Evolutionary conservation across 1,140 invertebrate species (phyloP).

Genomic region (Drosophila tristis): DNA sequence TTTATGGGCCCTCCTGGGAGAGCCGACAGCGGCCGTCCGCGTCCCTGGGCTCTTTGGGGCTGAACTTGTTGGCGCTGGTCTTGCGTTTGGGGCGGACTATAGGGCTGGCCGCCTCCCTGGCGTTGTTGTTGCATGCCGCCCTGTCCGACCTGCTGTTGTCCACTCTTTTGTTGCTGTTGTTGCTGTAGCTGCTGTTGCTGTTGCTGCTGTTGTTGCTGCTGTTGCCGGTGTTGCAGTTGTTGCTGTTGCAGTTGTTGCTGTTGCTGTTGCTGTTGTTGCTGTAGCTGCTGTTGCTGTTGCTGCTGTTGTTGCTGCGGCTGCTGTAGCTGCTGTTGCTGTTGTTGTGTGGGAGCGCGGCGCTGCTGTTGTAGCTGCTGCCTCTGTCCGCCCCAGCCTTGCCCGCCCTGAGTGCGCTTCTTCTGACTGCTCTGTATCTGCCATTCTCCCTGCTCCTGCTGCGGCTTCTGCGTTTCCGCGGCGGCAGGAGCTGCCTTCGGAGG

Average conservation of each 20-base stretch:
- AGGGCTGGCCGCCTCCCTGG: constrained; percentile 16
- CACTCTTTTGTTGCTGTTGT: neutral
- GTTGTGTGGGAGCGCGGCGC: constrained; percentile 3
- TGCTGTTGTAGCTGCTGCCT: neutral
- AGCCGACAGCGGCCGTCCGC: too few relatives aligned
- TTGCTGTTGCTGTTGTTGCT: neutral
- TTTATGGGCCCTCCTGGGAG: constrained; percentile 38
- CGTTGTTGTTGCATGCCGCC: neutral
- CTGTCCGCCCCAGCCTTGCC: constrained; percentile 25
- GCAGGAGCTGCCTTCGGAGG: neutral
- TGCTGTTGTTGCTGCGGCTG: neutral
- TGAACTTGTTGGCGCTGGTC: neutral
- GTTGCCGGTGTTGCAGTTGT: neutral
- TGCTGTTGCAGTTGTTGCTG: neutral
- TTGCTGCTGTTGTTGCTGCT: neutral
- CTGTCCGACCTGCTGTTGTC: constrained; percentile 2
- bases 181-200: neutral
- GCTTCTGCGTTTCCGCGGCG: constrained; percentile 13
- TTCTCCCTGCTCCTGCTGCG: neutral
- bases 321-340: neutral
- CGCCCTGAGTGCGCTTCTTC: constrained; percentile 1
- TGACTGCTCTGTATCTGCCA: constrained; percentile 11
- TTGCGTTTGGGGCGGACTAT: too few relatives aligned
- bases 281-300: constrained; percentile 1
- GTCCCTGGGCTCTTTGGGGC: constrained; percentile 13